Evolutionary conservation across 2,888 invertebrate species (phyloP).

Genomic region (Choreutis nemorana): DNA sequence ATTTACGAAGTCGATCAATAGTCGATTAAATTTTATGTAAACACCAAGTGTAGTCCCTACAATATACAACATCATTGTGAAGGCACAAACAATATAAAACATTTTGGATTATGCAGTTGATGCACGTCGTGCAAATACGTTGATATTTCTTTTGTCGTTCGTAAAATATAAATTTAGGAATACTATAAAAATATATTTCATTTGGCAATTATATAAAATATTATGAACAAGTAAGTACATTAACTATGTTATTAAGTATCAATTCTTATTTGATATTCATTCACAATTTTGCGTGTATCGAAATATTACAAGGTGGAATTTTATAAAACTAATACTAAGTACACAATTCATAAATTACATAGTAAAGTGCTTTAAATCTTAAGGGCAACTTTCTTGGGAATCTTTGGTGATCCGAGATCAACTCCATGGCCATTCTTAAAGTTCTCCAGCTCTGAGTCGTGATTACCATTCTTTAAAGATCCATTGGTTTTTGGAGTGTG

Average conservation of each 20-base stretch:
- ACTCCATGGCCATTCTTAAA: conserved; percentile 25
- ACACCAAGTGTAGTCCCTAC: conserved; percentile 26
- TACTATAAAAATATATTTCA: conserved; percentile 61
- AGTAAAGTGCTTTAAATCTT: conserved; percentile 46
- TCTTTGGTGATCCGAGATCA: conserved; percentile 56
- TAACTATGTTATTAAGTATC: conserved; percentile 12
- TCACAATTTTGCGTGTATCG: conserved; percentile 31
- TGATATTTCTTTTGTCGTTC: conserved; percentile 17
- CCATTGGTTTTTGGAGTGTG: conserved; percentile 17
- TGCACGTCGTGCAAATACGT: conserved; percentile 14
- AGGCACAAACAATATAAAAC: conserved; percentile 57
- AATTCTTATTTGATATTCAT: conserved; percentile 20
- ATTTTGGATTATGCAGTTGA: conserved; percentile 9
- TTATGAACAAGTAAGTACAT: conserved; percentile 6
- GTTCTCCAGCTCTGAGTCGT: conserved; percentile 11
- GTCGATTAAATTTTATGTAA: conserved; percentile 9
- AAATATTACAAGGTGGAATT: conserved; percentile 47
- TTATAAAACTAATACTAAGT: conserved; percentile 32
- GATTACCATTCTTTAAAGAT: conserved; percentile 16
- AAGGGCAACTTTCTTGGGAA: conserved; percentile 51
- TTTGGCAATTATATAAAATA: conserved; percentile 39
- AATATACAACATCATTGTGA: conserved; percentile 35
- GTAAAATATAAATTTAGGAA: conserved; percentile 35
- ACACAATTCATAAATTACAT: conserved; percentile 16
- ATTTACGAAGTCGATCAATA: conserved; percentile 29